These are phyloP conservation scores for Myrmophylax atrothorax DNA, from an alignment of 2,113 vertebrate genomes.

Conservation along the genomic window DNA sequence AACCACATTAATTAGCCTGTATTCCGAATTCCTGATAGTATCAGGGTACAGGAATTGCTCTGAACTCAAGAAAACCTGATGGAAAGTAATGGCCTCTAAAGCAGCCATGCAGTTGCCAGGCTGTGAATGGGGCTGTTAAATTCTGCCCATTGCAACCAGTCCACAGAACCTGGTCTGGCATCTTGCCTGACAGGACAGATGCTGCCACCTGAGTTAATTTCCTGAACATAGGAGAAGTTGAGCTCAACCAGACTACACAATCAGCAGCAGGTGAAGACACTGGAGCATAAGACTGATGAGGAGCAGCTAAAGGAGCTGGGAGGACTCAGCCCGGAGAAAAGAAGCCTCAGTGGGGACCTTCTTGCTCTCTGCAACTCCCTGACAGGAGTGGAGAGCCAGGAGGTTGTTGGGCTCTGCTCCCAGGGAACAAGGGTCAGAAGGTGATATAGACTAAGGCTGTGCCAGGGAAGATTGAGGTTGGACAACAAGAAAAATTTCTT, in stretches of 20 bases:
- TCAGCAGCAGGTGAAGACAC: not conserved
- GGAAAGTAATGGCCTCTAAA: not conserved
- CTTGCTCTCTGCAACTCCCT: fast-evolving
- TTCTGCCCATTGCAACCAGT: not conserved
- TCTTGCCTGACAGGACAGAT: not conserved
- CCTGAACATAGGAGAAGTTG: fast-evolving
- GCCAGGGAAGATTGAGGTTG: fast-evolving
- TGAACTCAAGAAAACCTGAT: not conserved
- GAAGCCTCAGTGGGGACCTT: not conserved
- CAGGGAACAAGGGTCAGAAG: fast-evolving
- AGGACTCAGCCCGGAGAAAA: not conserved
- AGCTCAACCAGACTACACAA: not conserved
- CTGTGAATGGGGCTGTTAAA: too few relatives aligned
- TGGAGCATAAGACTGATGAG: not conserved
- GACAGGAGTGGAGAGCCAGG: fast-evolving
- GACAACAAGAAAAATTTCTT: not conserved
- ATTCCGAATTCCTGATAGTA: not conserved
- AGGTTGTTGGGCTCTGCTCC: fast-evolving
- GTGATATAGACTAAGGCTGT: fast-evolving
- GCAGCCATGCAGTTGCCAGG: not conserved
- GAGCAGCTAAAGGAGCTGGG: not conserved
- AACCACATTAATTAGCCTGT: not conserved
- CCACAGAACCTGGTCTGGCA: too few relatives aligned
- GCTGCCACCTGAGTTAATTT: not conserved
- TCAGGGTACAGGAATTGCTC: not conserved